These are phyloP conservation scores for Caiman crocodilus DNA, from an alignment of 2,797 vertebrate genomes.

Conservation along the genomic window DNA sequence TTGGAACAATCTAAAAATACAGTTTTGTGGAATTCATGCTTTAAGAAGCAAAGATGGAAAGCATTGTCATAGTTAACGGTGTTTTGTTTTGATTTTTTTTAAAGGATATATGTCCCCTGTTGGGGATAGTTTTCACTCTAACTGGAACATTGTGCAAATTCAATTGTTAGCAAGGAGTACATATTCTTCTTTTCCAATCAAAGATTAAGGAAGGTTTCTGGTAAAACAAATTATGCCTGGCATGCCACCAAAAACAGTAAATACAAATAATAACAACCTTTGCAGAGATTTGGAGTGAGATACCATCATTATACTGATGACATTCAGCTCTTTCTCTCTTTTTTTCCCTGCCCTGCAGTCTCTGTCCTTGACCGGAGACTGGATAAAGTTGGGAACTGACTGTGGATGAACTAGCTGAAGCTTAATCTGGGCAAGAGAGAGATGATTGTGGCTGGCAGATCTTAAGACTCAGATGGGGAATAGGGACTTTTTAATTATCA, in stretches of 20 bases:
- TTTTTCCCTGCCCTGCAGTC: too few species aligned
- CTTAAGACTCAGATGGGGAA: too few species aligned
- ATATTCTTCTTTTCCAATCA: rapidly evolving
- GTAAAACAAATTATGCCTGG: neutral
- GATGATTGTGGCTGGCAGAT: too few species aligned
- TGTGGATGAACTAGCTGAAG: too few species aligned
- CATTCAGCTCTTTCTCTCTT: too few species aligned
- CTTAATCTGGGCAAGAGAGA: too few species aligned
- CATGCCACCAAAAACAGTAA: neutral
- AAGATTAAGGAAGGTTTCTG: neutral
- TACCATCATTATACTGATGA: too few species aligned
- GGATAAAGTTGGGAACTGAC: too few species aligned
- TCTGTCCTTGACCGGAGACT: too few species aligned
- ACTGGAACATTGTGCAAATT: neutral
- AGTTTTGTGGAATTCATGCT: neutral
- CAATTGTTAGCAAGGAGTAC: neutral
- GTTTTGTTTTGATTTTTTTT: neutral
- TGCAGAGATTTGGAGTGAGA: too few species aligned
- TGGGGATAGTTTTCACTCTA: neutral
- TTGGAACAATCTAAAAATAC: constrained; percentile 12
- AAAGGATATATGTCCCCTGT: neutral
- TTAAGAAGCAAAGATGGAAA: constrained; percentile 28
- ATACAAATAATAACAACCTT: neutral
- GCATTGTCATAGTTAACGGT: neutral
- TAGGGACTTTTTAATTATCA: too few species aligned